A percentile compares a stretch with the other conserved stretches of the same genome.
phyloP scores from a whole-genome alignment of 1,140 invertebrate genomes.

The Drosophila grimshawi region DNA sequence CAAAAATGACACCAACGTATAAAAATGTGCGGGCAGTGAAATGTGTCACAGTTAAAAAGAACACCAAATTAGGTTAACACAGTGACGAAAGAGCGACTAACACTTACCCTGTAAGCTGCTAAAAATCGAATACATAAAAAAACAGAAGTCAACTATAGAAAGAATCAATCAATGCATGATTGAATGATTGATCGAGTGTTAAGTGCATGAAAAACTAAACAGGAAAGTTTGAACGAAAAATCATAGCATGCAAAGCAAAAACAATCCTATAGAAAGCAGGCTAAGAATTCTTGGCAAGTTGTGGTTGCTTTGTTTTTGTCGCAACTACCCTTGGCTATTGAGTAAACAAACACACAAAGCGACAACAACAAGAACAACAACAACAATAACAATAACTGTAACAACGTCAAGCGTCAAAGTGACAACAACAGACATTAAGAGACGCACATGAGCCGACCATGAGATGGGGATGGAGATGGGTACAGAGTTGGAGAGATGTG shows the following conservation, averaged over 20 bases:
- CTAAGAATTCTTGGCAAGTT: background rate
- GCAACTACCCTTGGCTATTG: slow-evolving; percentile 16
- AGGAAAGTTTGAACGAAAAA: background rate
- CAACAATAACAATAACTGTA: slow-evolving; percentile 31
- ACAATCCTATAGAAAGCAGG: background rate
- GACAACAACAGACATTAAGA: slow-evolving; percentile 72
- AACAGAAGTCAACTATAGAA: background rate
- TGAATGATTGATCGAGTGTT: background rate
- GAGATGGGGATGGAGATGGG: slow-evolving; percentile 23
- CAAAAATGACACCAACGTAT: slow-evolving; percentile 40
- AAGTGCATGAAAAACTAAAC: background rate
- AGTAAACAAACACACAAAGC: slow-evolving; percentile 11
- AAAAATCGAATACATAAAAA: no score
- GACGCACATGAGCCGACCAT: slow-evolving; percentile 44
- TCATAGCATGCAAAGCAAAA: background rate
- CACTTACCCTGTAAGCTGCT: background rate
- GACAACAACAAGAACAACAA: slow-evolving; percentile 1
- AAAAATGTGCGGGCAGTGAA: slow-evolving; percentile 70
- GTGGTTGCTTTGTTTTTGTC: background rate
- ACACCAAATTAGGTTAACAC: background rate
- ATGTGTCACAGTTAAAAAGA: slow-evolving; percentile 57
- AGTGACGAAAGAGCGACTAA: background rate
- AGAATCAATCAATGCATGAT: no score
- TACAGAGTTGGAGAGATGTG: slow-evolving; percentile 8
- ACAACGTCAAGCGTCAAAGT: slow-evolving; percentile 73